Evolutionary conservation across 2,797 vertebrate species (phyloP).

Genomic region (Atherinosoma microstoma): DNA sequence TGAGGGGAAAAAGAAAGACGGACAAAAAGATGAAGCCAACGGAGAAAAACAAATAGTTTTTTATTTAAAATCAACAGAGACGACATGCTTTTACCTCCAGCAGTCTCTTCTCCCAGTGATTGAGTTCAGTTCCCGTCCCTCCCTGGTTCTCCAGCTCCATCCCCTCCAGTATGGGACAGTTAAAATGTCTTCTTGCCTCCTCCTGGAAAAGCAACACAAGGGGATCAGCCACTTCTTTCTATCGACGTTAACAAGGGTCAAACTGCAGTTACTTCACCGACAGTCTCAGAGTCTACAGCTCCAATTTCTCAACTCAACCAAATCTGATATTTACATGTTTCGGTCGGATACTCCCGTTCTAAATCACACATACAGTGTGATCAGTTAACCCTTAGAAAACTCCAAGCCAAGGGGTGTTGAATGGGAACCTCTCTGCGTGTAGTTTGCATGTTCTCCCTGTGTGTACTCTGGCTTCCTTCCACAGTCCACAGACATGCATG

Average conservation of each 20-base stretch:
- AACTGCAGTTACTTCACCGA: too few relatives aligned
- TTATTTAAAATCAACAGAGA: neutral
- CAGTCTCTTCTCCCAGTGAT: constrained; percentile 97
- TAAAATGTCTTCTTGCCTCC: constrained; percentile 93
- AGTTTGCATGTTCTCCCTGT: too few relatives aligned
- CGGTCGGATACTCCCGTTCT: neutral
- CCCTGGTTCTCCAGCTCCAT: constrained; percentile 99
- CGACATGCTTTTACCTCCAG: constrained; percentile 85
- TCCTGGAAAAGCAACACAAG: constrained; percentile 77
- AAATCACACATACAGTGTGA: neutral
- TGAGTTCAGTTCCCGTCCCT: constrained; percentile 93
- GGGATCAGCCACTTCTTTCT: neutral
- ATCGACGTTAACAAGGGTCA: neutral
- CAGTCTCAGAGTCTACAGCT: neutral
- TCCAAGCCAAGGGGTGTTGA: too few relatives aligned
- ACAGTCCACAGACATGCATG: too few relatives aligned
- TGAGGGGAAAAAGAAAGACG: constrained; percentile 56
- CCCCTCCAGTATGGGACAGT: constrained; percentile 92
- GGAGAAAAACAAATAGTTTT: neutral
- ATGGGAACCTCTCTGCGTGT: too few relatives aligned
- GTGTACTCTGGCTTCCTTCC: too few relatives aligned
- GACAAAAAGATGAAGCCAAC: neutral
- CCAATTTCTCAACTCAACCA: neutral
- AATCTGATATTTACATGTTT: neutral
- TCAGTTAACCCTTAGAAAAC: neutral